Conservation (phyloP, 2,888 invertebrate genomes). For the Cerastis rubricosa region DNA sequence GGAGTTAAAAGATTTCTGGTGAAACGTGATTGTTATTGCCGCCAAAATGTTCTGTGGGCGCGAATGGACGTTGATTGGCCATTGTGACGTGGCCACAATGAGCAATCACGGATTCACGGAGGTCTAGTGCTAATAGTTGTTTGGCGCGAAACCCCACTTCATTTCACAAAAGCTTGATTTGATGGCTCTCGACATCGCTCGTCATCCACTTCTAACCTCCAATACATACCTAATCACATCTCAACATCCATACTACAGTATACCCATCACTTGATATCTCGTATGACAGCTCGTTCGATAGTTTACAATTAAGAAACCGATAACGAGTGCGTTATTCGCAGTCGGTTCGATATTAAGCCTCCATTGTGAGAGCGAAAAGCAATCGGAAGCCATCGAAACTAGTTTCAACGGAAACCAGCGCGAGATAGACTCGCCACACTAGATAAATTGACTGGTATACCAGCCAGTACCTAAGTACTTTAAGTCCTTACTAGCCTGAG, state of each 20-base stretch:
- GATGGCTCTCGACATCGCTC: constrained; percentile 24
- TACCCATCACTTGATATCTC: constrained; percentile 16
- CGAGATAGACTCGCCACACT: constrained; percentile 58
- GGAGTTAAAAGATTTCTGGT: constrained; percentile 59
- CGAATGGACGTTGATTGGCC: constrained; percentile 83
- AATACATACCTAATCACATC: constrained; percentile 19
- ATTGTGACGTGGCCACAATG: constrained; percentile 84
- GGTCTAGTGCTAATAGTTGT: constrained; percentile 76
- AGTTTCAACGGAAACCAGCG: constrained; percentile 73
- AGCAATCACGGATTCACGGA: constrained; percentile 79
- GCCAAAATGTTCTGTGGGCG: constrained; percentile 73
- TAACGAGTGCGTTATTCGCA: constrained; percentile 63
- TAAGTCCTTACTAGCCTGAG: not conserved
- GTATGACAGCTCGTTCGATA: constrained; percentile 38
- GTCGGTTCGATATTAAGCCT: constrained; percentile 69
- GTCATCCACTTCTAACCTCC: constrained; percentile 33
- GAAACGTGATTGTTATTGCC: constrained; percentile 68
- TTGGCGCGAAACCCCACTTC: constrained; percentile 75
- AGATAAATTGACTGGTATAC: constrained; percentile 41
- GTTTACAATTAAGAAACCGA: constrained; percentile 58
- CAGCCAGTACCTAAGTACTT: not conserved
- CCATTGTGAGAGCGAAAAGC: constrained; percentile 80
- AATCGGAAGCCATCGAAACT: constrained; percentile 82
- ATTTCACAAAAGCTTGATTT: constrained; percentile 70
- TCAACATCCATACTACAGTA: not conserved